A percentile compares a stretch with the other conserved stretches of the same genome.
Evolutionary conservation across 2,797 vertebrate genomes (phyloP).

Genomic region (Phalanger gymnotis): DNA sequence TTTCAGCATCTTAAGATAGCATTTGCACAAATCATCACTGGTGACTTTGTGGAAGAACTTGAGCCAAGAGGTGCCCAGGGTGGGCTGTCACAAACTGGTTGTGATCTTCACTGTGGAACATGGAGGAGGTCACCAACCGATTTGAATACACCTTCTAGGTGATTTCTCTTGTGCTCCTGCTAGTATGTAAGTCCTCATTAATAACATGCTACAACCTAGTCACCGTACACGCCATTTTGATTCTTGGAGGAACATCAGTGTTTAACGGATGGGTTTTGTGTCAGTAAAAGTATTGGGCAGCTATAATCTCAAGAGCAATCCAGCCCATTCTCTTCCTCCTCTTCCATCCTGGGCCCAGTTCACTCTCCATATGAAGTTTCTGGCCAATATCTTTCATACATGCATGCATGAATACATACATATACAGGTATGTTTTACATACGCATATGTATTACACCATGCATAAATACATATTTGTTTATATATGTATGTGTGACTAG

Average conservation of each 20-base stretch:
- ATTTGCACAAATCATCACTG: background rate
- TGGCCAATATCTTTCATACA: background rate
- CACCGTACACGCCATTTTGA: background rate
- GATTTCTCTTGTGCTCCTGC: background rate
- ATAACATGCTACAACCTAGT: background rate
- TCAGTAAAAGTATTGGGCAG: background rate
- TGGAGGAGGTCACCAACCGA: background rate
- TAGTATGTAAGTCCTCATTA: background rate
- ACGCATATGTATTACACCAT: background rate
- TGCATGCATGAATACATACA: background rate
- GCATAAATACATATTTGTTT: background rate
- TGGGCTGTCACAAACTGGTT: background rate
- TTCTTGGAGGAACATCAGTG: background rate
- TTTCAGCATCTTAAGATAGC: background rate
- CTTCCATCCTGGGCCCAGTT: background rate
- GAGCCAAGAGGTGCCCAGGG: background rate
- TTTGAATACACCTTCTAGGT: background rate
- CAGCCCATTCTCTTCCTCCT: background rate
- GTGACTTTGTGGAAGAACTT: background rate
- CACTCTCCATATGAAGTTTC: background rate
- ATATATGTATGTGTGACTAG: background rate
- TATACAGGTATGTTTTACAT: background rate
- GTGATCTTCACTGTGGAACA: background rate
- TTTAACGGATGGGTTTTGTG: background rate
- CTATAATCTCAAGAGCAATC: background rate